These are phyloP conservation scores for Linhomoeus sp. DNA, from an alignment of 2,888 invertebrate genomes.

Conservation along the genomic window DNA sequence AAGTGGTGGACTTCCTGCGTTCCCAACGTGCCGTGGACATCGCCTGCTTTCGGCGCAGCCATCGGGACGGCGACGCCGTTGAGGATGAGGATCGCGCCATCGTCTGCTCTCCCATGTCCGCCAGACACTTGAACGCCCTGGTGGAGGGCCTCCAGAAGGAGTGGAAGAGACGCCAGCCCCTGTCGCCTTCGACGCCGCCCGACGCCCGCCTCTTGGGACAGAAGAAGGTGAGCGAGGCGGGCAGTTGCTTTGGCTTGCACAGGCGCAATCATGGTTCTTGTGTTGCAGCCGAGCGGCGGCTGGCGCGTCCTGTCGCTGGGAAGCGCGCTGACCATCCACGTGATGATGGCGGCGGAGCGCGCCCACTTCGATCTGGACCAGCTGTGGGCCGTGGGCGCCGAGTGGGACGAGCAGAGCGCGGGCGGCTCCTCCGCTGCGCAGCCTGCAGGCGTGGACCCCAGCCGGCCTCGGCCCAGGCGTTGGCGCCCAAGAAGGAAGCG, in stretches of 20 bases:
- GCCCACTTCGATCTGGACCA: constrained; percentile 64
- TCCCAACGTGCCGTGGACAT: constrained; percentile 58
- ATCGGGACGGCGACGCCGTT: constrained; percentile 31
- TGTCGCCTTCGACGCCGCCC: too few relatives aligned
- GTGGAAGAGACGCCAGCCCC: too few relatives aligned
- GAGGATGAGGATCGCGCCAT: constrained; percentile 68
- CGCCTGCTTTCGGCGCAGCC: constrained; percentile 46
- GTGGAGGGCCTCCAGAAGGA: constrained; percentile 10
- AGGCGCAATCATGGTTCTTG: background rate
- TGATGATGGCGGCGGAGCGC: constrained; percentile 52
- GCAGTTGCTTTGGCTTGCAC: too few relatives aligned
- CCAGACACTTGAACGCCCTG: constrained; percentile 28
- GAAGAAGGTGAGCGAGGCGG: too few relatives aligned
- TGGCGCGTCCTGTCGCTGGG: constrained; percentile 83
- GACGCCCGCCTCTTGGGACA: too few relatives aligned
- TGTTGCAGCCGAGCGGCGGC: constrained; percentile 29
- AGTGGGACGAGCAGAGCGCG: constrained; percentile 51
- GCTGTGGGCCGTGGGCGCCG: constrained; percentile 64
- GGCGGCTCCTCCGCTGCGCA: too few relatives aligned
- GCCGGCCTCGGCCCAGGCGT: too few relatives aligned
- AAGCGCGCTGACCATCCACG: constrained; percentile 72
- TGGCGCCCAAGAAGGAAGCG: too few relatives aligned
- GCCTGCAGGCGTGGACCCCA: too few relatives aligned
- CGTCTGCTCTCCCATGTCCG: constrained; percentile 41
- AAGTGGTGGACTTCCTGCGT: constrained; percentile 52